Evolutionary conservation across 1,140 invertebrate species (phyloP), one percentile per base, ranked within the genome.

Genomic region (Nixonia krombeini): DNA sequence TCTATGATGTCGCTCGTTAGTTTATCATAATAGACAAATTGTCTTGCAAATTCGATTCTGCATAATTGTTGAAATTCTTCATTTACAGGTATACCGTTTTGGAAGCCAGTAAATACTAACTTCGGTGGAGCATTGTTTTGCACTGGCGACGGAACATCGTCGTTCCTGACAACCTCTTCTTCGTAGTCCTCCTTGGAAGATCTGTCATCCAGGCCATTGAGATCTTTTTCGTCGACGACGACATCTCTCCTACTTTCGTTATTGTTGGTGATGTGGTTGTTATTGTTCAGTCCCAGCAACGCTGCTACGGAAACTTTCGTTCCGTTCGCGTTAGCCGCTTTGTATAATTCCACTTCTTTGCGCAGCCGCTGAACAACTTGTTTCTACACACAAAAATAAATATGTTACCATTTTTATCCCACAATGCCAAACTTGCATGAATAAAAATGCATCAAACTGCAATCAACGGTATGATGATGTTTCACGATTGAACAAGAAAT

Each of bases 311-410:
- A 76, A 73, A 81, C 51, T 75, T 77, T 76, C 13, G 63, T 65
- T 10, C 74, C 79, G 17, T 81, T 83, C 33, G 70, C 66, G 55
- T 77, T 82, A 23, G 74, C 72, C 45, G 72, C 72, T 50, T 76
- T 77, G 58, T 56, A 74, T 13, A 67, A 41, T 23, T 80, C 76
- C 4, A 82, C 76, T 50, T 83, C 81, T 41, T 75, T 80, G 52
- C 81, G 79, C 73, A 84, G 53, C 8, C 73, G 76, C 61, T 80
- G 70, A 15, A 83, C 67, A 29, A 82, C 57, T 62, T 81, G 74
- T 49, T 82, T 84, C 82, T 84, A 68, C 59, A 68, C 59, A 67
- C 42, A 44, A 58, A 15, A 21, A 42, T 21, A 31, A 31, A 9
- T 31, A n/a, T n/a, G n/a, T 5, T 26, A 5, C 25, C 4, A 26